Evolutionary conservation across 2,888 invertebrate species (phyloP).

Genomic region (Cistogaster globosa): DNA sequence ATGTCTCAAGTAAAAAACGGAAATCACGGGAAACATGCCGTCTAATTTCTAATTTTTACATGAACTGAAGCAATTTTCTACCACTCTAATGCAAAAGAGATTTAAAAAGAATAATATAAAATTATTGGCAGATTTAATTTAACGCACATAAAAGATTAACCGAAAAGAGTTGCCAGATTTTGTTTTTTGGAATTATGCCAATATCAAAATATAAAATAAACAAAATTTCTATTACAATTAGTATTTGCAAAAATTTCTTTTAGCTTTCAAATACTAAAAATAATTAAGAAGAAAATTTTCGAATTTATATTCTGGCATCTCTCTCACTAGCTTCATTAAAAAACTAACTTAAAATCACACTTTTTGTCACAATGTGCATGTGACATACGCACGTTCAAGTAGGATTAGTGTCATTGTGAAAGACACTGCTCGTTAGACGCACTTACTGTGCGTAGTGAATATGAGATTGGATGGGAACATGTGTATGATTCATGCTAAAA

Average conservation of each 20-base stretch:
- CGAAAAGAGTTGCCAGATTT: neutral
- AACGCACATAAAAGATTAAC: neutral
- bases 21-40: constrained; percentile 24
- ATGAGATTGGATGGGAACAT: constrained; percentile 12
- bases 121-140: neutral
- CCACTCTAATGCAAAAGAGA: constrained; percentile 11
- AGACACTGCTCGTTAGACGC: constrained; percentile 6
- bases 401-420: constrained; percentile 62
- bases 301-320: neutral
- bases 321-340: neutral
- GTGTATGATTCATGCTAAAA: constrained; percentile 23
- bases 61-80: constrained; percentile 52
- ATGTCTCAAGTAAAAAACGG: neutral
- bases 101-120: neutral
- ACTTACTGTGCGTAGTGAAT: neutral
- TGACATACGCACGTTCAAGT: constrained; percentile 66
- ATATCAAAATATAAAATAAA: no score
- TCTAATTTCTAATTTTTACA: neutral
- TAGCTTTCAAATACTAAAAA: no score
- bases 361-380: constrained; percentile 27
- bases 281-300: neutral
- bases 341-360: constrained; percentile 1
- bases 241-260: no score
- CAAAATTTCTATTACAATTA: no score
- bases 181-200: no score